These are phyloP conservation scores for Colossoma macropomum DNA, from an alignment of 2,113 vertebrate species.

Conservation along the genomic window DNA sequence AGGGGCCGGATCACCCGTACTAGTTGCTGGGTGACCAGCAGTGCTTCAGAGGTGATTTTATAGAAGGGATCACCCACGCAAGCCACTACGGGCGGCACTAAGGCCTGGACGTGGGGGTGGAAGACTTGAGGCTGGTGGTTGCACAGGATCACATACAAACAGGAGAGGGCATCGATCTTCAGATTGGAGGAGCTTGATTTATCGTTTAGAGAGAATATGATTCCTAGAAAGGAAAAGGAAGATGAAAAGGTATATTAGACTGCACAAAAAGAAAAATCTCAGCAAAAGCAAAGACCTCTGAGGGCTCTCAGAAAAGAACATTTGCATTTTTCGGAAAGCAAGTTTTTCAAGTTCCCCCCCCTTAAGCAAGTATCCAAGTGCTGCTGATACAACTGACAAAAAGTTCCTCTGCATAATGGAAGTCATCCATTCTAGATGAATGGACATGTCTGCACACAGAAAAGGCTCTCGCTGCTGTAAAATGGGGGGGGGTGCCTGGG, in stretches of 20 bases:
- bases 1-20: conserved; percentile 97
- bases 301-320: neutral
- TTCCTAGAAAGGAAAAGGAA: conserved; percentile 77
- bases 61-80: conserved; percentile 98
- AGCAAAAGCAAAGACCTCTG: neutral
- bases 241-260: neutral
- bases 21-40: conserved; percentile 96
- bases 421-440: neutral
- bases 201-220: conserved; percentile 98
- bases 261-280: neutral
- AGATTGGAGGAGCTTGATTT: conserved; percentile 98
- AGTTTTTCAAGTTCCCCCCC: neutral
- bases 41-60: conserved; percentile 98
- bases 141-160: conserved; percentile 95
- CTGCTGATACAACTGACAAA: neutral
- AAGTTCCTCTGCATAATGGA: neutral
- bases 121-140: conserved; percentile 96
- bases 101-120: conserved; percentile 93
- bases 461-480: conserved; percentile 18
- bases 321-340: neutral
- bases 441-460: neutral
- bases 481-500: conserved; percentile 4
- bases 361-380: neutral
- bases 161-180: conserved; percentile 96
- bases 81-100: conserved; percentile 95